Base-by-base conservation (phyloP, 2,797 vertebrate species). In the Acanthopagrus latus region DNA sequence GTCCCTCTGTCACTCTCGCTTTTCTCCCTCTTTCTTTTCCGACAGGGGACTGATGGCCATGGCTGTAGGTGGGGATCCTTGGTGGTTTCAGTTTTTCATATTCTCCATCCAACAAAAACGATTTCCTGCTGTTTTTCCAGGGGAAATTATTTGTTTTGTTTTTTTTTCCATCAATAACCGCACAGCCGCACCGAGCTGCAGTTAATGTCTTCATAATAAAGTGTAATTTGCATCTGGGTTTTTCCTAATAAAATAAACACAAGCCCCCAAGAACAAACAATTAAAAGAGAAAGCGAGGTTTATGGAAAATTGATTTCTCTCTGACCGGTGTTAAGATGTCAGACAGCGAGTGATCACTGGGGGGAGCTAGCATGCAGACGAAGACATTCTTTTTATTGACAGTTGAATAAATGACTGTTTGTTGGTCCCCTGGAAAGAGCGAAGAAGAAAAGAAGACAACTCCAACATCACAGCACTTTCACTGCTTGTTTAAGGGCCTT, bases 321-420 rank as follows among this genome's bases (percentile, higher is more conserved):
- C 44, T 60, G 13, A 46, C 17, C 29, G 43, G 16, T 20, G 67
- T 52, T 27, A 71, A 79, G 75, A 67, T 90, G 92, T 77, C 41
- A 81, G 67, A 72, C 90, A 81, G 27, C 57, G 20, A 74, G 69
- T 84, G 88, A 88, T 90, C 94, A 94, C 93, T 91, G 86, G 93
- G 88, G 92, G 93, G 93, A 86, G 91, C 91, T 85, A 93, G 88
- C 72, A 90, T 44, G 69, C 92, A 92, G 86, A 76, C 73, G 43
- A 87, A 91, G 51, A 78, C 51, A 7, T 73, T 46, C 54, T 41
- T 17, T 83, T 82, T 64, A 79, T 64, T 87, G 74, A 68, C 51
- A 48, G 67, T 63, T 74, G 46, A 71, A 80, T 71, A 82, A 79
- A 77, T 68, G 65, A n/a, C 54, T 83, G 25, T 66, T 69, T 82